Base-by-base conservation (phyloP, 2,113 vertebrate species). In the Indicator maculatus region DNA sequence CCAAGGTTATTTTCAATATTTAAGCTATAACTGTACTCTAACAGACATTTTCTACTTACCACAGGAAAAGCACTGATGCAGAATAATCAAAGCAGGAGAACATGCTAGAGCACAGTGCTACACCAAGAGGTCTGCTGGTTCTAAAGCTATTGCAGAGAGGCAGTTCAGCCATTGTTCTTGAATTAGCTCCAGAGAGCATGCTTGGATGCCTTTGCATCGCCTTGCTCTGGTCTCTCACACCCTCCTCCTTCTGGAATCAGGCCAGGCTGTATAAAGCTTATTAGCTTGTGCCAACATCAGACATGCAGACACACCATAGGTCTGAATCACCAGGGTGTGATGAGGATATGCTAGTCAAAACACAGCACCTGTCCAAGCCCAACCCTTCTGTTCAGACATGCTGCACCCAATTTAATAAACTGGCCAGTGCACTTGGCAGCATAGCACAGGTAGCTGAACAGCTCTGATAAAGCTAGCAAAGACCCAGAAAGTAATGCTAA, bases 191-290 rank as follows among this genome's bases (percentile, higher is more conserved):
- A 44, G 17, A 67, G 39, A 33, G 11, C 5, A 2, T 0, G 8
- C 39, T 2, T 24, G 26, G 39, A 33, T 72, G 31, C 4, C 39
- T 55, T 63, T 78, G 41, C 41, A 59, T 8, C 0, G 0, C 63
- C 30, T 55, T 75, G 12, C 26, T 74, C 47, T 52, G 24, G 11
- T 45, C 47, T 55, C 39, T 27, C 28, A 56, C 1, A 2, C 23
- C 16, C 38, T 28, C 26, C n/a, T n/a, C 26, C 16, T 26, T 53
- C 31, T 60, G 61, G 33, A 72, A 21, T 24, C 16, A 71, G 61
- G 56, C 28, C 38, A 82, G 23, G 15, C 2, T 59, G 28, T 16
- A 21, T 45, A 77, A 65, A 69, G 16, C 33, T 21, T 18, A 13
- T 19, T 59, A 66, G n/a, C 30, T 13, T 17, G 58, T 2, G 1